Conservation (phyloP, 2,113 vertebrate genomes). For the Scytalopus superciliaris region DNA sequence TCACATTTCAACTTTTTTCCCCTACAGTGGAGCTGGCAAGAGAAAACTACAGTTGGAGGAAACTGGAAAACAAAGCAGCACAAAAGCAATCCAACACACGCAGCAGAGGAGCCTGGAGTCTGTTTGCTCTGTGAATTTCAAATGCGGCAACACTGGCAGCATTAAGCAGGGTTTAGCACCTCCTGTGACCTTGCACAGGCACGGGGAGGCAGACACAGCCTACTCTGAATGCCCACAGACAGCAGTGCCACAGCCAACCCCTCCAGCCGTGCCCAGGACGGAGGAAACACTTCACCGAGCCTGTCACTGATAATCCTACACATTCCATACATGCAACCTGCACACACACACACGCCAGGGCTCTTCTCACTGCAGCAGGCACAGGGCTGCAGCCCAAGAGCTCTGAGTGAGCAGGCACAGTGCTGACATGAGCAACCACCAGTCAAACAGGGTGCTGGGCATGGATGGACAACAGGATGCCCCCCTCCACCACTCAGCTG, state of each 20-base stretch:
- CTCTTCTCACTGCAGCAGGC: neutral
- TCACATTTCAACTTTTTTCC: neutral
- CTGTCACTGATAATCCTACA: too few species aligned
- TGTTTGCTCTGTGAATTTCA: neutral
- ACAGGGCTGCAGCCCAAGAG: accelerated
- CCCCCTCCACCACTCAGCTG: neutral
- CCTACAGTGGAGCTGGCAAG: neutral
- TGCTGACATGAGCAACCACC: accelerated
- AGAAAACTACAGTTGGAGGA: neutral
- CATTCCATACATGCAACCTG: accelerated
- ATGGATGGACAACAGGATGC: accelerated
- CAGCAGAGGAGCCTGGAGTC: neutral
- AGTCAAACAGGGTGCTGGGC: neutral
- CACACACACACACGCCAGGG: neutral
- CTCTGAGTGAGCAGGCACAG: accelerated
- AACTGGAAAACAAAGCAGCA: neutral
- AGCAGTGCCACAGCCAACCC: neutral
- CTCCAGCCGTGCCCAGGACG: neutral
- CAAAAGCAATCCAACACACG: neutral
- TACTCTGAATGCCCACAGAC: accelerated
- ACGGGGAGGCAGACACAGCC: neutral
- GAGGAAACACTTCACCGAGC: accelerated
- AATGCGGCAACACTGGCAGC: neutral
- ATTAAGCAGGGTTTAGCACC: neutral
- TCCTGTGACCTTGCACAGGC: neutral